Conservation (phyloP, 2,797 vertebrate genomes). For the Gadopsis marmoratus region DNA sequence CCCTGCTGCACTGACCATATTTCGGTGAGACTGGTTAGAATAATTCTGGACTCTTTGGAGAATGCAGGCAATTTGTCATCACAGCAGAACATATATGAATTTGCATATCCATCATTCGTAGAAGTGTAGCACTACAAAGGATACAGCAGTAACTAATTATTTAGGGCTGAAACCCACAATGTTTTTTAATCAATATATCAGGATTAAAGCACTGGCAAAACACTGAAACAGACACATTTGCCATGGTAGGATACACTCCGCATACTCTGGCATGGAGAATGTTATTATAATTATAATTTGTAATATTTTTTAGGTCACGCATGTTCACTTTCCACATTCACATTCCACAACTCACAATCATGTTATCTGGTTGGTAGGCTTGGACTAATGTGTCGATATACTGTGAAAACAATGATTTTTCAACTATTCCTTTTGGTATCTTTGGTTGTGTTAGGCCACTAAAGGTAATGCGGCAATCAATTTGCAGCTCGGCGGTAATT, state of each 20-base stretch:
- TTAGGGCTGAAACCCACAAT: conserved; percentile 10
- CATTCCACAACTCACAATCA: neutral
- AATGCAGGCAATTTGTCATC: conserved; percentile 58
- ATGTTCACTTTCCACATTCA: neutral
- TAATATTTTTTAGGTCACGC: neutral
- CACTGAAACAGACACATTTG: conserved; percentile 8
- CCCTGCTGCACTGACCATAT: conserved; percentile 52
- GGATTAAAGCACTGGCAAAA: conserved; percentile 20
- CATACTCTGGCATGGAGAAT: neutral
- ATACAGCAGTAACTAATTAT: conserved; percentile 44
- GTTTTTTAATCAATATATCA: conserved; percentile 42
- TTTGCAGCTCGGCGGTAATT: neutral
- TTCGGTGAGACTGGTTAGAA: conserved; percentile 57
- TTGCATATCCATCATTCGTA: conserved; percentile 57
- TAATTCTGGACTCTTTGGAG: conserved; percentile 54
- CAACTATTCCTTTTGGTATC: neutral
- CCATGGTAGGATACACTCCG: neutral
- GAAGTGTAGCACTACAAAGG: conserved; percentile 37
- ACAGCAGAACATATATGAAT: conserved; percentile 41
- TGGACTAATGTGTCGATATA: neutral
- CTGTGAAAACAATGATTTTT: neutral
- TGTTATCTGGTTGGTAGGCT: neutral
- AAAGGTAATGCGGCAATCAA: neutral
- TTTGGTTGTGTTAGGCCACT: neutral
- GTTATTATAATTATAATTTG: too few relatives aligned